These are phyloP conservation scores for Bombus cullumanus DNA, from an alignment of 1,140 invertebrate species.

Conservation along the genomic window DNA sequence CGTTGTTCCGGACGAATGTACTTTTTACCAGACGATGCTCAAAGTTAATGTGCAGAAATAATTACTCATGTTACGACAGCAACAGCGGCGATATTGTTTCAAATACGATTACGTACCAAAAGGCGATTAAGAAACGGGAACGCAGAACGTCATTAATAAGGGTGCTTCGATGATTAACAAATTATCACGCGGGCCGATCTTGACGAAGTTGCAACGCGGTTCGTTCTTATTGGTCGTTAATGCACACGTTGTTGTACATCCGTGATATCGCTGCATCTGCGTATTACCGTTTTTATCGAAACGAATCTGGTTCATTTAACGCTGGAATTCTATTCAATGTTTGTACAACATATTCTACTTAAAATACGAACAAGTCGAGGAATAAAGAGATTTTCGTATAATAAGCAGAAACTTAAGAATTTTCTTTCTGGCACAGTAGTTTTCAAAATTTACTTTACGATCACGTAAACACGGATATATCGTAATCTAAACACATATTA, in stretches of 20 bases:
- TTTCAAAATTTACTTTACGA: too few species aligned
- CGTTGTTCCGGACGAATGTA: not conserved
- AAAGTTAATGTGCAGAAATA: not conserved
- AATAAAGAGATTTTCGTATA: not conserved
- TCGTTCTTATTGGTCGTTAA: constrained; percentile 7
- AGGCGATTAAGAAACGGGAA: constrained; percentile 36
- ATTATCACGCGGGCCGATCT: constrained; percentile 46
- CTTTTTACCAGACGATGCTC: not conserved
- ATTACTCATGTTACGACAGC: not conserved
- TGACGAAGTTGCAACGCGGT: constrained; percentile 13
- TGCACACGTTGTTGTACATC: constrained; percentile 7
- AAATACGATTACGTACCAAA: constrained; percentile 23
- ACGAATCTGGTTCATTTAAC: not conserved
- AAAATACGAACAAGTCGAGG: not conserved
- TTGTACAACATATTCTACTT: not conserved
- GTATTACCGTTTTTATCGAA: not conserved
- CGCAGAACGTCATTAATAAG: constrained; percentile 21
- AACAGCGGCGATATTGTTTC: constrained; percentile 28
- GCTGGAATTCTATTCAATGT: not conserved
- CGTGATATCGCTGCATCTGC: constrained; percentile 1
- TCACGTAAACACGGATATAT: too few species aligned
- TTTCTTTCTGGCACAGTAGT: too few species aligned
- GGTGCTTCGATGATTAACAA: constrained; percentile 32
- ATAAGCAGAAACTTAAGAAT: not conserved
- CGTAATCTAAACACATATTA: too few species aligned